phyloP scores from a whole-genome alignment of 2,888 invertebrate species.

The Thelaira solivaga region DNA sequence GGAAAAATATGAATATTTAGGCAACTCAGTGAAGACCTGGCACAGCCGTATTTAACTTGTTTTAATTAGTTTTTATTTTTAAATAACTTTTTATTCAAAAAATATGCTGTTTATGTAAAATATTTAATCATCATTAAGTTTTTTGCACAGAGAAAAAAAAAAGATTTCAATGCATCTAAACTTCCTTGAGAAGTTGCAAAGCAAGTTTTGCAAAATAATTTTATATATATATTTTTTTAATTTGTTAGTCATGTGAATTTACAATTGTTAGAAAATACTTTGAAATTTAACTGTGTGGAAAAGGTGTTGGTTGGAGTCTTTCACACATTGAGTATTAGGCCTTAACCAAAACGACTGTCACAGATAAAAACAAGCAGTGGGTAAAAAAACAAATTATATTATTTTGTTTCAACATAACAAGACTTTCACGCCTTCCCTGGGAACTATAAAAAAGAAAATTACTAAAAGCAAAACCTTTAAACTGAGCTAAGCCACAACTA shows the following conservation, averaged over 20 bases:
- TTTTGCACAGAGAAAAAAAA: constrained; percentile 29
- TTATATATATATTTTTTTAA: neutral
- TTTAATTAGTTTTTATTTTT: no score
- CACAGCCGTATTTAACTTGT: no score
- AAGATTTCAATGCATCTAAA: constrained; percentile 42
- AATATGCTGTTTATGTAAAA: no score
- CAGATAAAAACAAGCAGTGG: neutral
- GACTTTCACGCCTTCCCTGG: constrained; percentile 17
- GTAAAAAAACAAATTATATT: neutral
- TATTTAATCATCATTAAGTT: no score
- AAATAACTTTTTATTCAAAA: no score
- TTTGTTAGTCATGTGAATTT: constrained; percentile 55
- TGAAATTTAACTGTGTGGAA: neutral
- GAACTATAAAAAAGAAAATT: no score
- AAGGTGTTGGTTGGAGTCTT: constrained; percentile 49
- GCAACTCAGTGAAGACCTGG: no score
- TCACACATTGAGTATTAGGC: constrained; percentile 18
- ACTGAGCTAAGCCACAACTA: no score
- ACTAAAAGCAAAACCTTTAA: no score
- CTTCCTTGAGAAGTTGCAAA: constrained; percentile 59
- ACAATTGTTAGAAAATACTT: constrained; percentile 46
- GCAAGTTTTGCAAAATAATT: constrained; percentile 32
- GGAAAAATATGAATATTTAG: no score
- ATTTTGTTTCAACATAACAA: neutral
- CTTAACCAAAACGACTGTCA: neutral